A percentile compares a stretch with the other conserved stretches of the same genome.
Evolutionary conservation across 2,888 invertebrate genomes (phyloP).

Genomic region (Drymonia ruficornis): DNA sequence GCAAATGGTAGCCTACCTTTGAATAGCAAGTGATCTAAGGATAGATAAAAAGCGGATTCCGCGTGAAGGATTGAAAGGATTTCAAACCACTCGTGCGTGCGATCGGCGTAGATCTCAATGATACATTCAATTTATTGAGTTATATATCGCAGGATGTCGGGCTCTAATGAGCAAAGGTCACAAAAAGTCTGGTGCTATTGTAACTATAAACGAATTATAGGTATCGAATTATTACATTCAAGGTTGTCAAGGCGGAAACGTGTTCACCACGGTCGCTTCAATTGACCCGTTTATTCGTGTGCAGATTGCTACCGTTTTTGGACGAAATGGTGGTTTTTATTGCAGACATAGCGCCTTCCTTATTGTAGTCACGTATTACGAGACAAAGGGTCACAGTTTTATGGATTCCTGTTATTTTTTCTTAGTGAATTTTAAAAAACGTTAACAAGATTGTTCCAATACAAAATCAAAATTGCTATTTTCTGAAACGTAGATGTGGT

Average conservation of each 20-base stretch:
- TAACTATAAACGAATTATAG: conserved; percentile 30
- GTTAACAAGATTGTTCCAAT: conserved; percentile 21
- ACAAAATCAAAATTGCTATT: conserved; percentile 3
- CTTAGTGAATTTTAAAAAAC: conserved; percentile 9
- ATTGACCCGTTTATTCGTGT: conserved; percentile 46
- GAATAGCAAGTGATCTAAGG: conserved; percentile 55
- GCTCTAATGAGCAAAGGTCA: conserved; percentile 32
- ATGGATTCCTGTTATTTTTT: conserved; percentile 32
- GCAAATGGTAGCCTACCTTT: conserved; percentile 36
- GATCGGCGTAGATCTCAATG: conserved; percentile 54
- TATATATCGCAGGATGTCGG: conserved; percentile 47
- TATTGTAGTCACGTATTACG: conserved; percentile 46
- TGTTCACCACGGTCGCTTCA: conserved; percentile 37
- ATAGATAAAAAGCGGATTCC: conserved; percentile 60
- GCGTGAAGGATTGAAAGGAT: conserved; percentile 54
- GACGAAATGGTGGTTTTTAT: conserved; percentile 38
- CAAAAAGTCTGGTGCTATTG: conserved; percentile 28
- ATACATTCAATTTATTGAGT: conserved; percentile 49
- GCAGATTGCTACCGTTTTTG: conserved; percentile 38
- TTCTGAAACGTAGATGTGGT: too few relatives aligned
- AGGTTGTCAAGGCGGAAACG: conserved; percentile 40
- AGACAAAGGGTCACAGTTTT: conserved; percentile 43
- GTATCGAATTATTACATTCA: conserved; percentile 28
- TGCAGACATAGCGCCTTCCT: conserved; percentile 41
- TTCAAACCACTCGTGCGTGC: conserved; percentile 56